Conservation (phyloP, 2,113 vertebrate genomes). For the Rhynchopsitta pachyrhyncha region DNA sequence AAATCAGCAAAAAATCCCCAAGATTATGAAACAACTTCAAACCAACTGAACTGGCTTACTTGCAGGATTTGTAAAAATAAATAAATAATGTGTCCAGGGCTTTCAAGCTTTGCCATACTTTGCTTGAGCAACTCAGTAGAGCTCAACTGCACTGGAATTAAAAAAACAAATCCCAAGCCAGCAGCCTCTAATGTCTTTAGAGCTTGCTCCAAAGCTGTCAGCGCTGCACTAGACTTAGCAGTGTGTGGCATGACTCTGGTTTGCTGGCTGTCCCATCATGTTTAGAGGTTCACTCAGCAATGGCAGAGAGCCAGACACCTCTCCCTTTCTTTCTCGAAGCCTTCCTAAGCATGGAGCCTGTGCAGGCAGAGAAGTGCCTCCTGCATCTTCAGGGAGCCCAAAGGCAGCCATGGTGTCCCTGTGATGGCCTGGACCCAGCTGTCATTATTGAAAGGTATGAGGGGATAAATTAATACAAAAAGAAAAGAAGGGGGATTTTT, state of each 20-base stretch:
- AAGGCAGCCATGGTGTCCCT: rapidly evolving
- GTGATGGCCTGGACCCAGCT: background rate
- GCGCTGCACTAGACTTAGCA: background rate
- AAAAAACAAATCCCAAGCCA: background rate
- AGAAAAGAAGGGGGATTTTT: background rate
- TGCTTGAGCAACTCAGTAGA: conserved; percentile 5
- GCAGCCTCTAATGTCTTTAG: background rate
- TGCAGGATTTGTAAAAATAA: conserved; percentile 67
- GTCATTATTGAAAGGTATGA: background rate
- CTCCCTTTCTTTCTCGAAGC: background rate
- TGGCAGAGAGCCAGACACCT: background rate
- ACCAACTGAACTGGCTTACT: conserved; percentile 45
- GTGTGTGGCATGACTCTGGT: background rate
- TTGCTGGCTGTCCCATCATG: background rate
- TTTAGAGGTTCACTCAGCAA: background rate
- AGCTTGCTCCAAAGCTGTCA: conserved; percentile 13
- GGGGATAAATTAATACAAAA: background rate
- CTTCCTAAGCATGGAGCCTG: background rate
- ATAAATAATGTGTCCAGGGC: conserved; percentile 26
- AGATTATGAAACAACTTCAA: background rate
- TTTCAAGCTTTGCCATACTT: conserved; percentile 44
- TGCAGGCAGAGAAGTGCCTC: background rate
- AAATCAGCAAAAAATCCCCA: background rate
- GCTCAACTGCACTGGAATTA: background rate
- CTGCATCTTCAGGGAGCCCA: background rate